These are phyloP conservation scores for Hanleya hanleyi DNA, from an alignment of 2,888 invertebrate species.

Conservation along the genomic window DNA sequence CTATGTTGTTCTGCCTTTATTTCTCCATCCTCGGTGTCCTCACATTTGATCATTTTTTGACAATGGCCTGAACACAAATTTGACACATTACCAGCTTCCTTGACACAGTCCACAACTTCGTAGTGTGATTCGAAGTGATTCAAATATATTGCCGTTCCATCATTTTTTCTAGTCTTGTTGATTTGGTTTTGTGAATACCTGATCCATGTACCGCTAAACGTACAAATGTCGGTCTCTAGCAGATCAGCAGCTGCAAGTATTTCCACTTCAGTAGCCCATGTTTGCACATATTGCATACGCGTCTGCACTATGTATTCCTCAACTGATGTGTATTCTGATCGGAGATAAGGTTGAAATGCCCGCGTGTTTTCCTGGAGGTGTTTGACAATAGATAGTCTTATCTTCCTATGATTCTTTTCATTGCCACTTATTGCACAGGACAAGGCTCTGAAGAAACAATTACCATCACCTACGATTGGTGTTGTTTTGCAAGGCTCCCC, in stretches of 20 bases:
- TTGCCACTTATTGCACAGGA: neutral
- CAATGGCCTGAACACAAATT: neutral
- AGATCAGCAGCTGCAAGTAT: neutral
- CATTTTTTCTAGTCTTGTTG: neutral
- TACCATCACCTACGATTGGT: constrained; percentile 4
- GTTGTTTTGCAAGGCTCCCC: neutral
- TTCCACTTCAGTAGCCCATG: neutral
- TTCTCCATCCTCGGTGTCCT: neutral
- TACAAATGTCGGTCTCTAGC: neutral
- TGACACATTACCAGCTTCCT: neutral
- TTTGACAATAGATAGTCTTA: neutral
- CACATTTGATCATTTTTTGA: neutral
- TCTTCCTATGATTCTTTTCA: neutral
- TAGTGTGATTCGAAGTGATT: constrained; percentile 19
- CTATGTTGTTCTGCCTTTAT: too few relatives aligned
- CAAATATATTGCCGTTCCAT: constrained; percentile 10
- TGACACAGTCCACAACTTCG: constrained; percentile 13
- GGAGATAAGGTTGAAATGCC: neutral
- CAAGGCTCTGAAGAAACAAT: constrained; percentile 21
- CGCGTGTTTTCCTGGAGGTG: constrained; percentile 5
- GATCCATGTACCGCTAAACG: constrained; percentile 6
- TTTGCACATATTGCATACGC: neutral
- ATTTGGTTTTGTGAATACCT: constrained; percentile 7
- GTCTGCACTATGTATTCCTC: neutral
- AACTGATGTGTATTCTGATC: neutral